A percentile compares a stretch with the other conserved stretches of the same genome.
phyloP scores from a whole-genome alignment of 2,888 invertebrate species.

The Eumacrocentrus americanus region DNA sequence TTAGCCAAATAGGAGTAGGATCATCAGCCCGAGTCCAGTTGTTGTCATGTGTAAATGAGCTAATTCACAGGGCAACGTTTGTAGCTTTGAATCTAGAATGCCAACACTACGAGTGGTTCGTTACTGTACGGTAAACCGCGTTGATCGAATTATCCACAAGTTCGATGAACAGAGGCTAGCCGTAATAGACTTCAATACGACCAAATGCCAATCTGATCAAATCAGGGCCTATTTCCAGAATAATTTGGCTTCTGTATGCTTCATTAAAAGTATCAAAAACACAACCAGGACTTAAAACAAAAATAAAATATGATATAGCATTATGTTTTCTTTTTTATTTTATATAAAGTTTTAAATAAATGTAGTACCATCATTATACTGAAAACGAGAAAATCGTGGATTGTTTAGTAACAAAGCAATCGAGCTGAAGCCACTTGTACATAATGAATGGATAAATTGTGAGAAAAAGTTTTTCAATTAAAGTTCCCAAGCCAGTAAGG shows the following conservation, averaged over 20 bases:
- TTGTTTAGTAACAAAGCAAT: slow-evolving; percentile 33
- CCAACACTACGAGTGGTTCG: slow-evolving; percentile 18
- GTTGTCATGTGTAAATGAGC: not conserved
- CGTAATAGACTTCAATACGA: slow-evolving; percentile 25
- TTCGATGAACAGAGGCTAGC: slow-evolving; percentile 4
- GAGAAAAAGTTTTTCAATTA: slow-evolving; percentile 57
- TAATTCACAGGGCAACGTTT: no score
- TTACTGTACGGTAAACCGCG: slow-evolving; percentile 20
- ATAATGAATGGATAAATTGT: slow-evolving; percentile 54
- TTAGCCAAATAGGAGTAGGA: not conserved
- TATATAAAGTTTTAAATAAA: no score
- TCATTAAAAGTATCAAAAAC: no score
- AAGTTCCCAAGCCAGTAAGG: slow-evolving; percentile 39
- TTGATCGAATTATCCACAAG: slow-evolving; percentile 28
- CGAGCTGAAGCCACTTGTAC: slow-evolving; percentile 32
- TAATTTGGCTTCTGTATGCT: no score
- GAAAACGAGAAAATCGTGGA: slow-evolving; percentile 12
- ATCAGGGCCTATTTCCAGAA: slow-evolving; percentile 1
- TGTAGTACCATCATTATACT: no score
- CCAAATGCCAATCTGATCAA: slow-evolving; percentile 24
- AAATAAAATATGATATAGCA: no score
- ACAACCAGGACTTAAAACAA: no score
- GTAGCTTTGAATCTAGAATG: not conserved
- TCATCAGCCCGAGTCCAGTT: not conserved
- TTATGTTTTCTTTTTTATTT: no score